Percentiles rank a stretch among this genome's conserved stretches.
Evolutionary conservation across 2,888 invertebrate genomes (phyloP).

Genomic region (Drosophila meridionalis): DNA sequence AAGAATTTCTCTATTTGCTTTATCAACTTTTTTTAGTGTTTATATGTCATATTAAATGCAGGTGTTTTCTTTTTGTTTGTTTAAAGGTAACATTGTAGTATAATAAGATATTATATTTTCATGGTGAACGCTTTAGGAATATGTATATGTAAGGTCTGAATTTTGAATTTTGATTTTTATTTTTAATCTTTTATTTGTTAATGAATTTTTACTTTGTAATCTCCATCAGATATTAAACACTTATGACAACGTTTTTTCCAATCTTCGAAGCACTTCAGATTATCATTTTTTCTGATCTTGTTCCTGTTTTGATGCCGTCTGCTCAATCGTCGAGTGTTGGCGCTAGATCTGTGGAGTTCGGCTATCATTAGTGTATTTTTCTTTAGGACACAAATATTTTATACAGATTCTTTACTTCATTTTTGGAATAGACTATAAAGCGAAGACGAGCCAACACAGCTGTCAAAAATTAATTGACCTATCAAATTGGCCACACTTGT

Average conservation of each 20-base stretch:
- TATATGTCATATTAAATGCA: not conserved
- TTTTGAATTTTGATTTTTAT: not conserved
- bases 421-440: not conserved
- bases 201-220: not conserved
- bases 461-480: not conserved
- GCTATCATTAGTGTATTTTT: not conserved
- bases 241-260: not conserved
- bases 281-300: not conserved
- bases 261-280: not conserved
- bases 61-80: constrained; percentile 3
- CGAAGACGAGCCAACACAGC: not conserved
- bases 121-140: not conserved
- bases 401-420: not conserved
- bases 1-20: not conserved
- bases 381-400: not conserved
- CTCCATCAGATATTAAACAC: not conserved
- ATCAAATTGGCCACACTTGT: not conserved
- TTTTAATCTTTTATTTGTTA: not conserved
- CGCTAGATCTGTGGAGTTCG: not conserved
- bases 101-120: not conserved
- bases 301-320: not conserved
- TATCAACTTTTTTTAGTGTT: not conserved
- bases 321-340: not conserved
- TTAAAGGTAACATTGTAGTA: not conserved
- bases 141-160: not conserved